These are phyloP conservation scores for Danaus plexippus DNA, from an alignment of 1,140 invertebrate genomes.

Conservation along the genomic window DNA sequence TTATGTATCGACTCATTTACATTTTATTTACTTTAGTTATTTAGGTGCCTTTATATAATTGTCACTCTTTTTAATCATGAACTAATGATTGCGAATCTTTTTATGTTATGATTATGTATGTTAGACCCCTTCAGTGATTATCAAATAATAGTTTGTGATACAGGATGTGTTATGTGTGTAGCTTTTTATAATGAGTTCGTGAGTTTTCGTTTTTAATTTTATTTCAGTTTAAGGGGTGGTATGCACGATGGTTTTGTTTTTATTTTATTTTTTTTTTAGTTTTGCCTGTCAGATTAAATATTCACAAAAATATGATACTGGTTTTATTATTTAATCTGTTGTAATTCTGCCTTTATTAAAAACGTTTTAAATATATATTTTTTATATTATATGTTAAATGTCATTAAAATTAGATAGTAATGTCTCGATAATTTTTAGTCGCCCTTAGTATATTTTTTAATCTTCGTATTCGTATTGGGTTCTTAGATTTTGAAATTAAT, in stretches of 20 bases:
- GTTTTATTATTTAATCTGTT: no score
- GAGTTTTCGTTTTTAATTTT: conserved; percentile 32
- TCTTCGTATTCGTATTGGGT: no score
- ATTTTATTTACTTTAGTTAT: conserved; percentile 26
- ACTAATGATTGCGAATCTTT: conserved; percentile 58
- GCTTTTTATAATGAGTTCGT: conserved; percentile 25
- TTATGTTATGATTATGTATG: conserved; percentile 62
- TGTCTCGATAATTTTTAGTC: no score
- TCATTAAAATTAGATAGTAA: no score
- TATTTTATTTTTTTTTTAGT: conserved; percentile 28
- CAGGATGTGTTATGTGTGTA: conserved; percentile 10
- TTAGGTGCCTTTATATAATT: conserved; percentile 42
- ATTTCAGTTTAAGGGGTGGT: conserved; percentile 30
- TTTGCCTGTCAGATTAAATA: conserved; percentile 53
- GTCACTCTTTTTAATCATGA: conserved; percentile 57
- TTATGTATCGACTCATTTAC: conserved; percentile 54
- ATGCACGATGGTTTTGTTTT: conserved; percentile 33
- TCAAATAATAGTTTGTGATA: conserved; percentile 27
- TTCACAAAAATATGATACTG: conserved; percentile 20
- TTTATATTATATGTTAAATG: no score
- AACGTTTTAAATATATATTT: no score
- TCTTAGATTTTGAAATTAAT: no score
- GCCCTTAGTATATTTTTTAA: no score
- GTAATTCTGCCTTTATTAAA: no score
- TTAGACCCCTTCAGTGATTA: conserved; percentile 40